Percentiles rank a stretch among this genome's conserved stretches.
These are phyloP conservation scores for Noctua pronuba DNA, from an alignment of 2,888 invertebrate genomes.

Conservation along the genomic window DNA sequence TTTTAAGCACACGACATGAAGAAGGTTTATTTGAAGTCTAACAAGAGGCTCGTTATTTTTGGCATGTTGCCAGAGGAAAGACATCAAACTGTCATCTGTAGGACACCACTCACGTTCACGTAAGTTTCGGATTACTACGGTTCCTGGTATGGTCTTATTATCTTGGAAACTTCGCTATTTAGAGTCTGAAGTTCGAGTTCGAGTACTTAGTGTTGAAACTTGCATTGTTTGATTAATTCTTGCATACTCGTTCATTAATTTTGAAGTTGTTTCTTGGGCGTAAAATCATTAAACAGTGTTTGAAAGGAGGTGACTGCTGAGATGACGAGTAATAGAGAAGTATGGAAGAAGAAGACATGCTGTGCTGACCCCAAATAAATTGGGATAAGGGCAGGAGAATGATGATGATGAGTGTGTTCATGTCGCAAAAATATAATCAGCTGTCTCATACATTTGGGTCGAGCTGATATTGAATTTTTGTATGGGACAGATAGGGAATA, in stretches of 20 bases:
- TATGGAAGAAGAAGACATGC: no score
- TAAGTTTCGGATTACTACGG: slow-evolving; percentile 61
- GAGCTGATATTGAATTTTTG: not conserved
- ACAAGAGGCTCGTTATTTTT: slow-evolving; percentile 63
- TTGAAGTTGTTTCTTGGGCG: not conserved
- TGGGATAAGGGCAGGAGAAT: no score
- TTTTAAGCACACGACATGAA: slow-evolving; percentile 50
- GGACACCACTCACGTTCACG: slow-evolving; percentile 57
- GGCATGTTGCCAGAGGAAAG: slow-evolving; percentile 63
- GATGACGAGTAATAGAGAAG: no score
- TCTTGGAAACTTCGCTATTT: slow-evolving; percentile 55
- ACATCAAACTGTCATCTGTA: slow-evolving; percentile 68
- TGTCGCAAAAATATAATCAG: not conserved
- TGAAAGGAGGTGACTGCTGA: no score
- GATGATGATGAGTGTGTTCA: not conserved
- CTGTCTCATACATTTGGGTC: not conserved
- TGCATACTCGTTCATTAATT: slow-evolving; percentile 1
- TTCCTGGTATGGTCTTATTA: slow-evolving; percentile 52
- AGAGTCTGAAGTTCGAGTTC: slow-evolving; percentile 27
- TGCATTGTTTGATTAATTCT: slow-evolving; percentile 25
- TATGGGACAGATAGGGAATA: not conserved
- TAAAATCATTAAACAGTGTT: not conserved
- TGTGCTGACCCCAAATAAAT: no score
- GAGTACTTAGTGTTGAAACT: not conserved
- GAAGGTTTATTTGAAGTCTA: slow-evolving; percentile 60